Conservation (phyloP, 2,797 vertebrate genomes). For the Huso huso region DNA sequence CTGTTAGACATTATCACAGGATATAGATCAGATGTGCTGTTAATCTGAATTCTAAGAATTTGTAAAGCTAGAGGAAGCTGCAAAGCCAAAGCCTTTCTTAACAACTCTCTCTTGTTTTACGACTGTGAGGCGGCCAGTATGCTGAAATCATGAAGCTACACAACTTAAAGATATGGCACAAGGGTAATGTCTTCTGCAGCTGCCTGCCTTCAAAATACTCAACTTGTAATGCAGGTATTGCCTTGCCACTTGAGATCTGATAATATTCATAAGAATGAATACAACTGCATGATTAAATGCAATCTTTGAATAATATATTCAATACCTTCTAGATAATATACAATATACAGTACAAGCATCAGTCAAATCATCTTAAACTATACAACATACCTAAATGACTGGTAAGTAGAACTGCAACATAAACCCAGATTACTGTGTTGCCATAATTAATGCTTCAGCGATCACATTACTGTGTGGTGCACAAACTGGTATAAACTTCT, state of each 20-base stretch:
- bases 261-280: not conserved
- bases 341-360: too few species aligned
- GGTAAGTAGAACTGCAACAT: too few species aligned
- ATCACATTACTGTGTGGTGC: too few species aligned
- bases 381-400: too few species aligned
- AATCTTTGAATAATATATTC: too few species aligned
- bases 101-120: not conserved
- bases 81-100: not conserved
- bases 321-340: too few species aligned
- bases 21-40: slow-evolving; percentile 20
- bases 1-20: slow-evolving; percentile 10
- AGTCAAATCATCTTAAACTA: too few species aligned
- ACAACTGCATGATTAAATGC: too few species aligned
- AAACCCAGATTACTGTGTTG: too few species aligned
- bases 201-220: slow-evolving; percentile 1
- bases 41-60: slow-evolving; percentile 22
- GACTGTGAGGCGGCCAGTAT: not conserved
- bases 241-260: slow-evolving; percentile 7
- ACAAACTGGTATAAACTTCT: too few species aligned
- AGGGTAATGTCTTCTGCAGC: not conserved
- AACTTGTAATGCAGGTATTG: not conserved
- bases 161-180: not conserved
- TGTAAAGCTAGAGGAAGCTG: slow-evolving; percentile 12
- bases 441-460: too few species aligned
- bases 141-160: not conserved